Base-by-base conservation (phyloP, 1,140 invertebrate genomes). In the Zaprionus gabonicus region DNA sequence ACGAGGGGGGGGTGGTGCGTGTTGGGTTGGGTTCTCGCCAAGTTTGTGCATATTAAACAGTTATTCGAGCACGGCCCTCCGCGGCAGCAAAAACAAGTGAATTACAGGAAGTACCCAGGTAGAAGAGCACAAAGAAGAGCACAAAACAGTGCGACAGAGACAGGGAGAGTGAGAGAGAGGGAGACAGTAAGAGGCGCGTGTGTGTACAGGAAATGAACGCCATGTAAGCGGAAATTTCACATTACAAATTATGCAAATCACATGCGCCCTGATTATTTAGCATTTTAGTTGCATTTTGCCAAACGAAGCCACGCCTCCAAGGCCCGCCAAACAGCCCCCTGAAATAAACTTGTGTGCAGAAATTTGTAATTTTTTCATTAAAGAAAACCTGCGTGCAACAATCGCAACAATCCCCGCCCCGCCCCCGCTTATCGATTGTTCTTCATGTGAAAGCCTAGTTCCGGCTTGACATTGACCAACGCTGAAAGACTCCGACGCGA, bases 231-330 rank as follows among this genome's bases (percentile, higher is more conserved):
- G 81, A 84, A 84, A 84, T 84, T 84, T 78, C 78, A 78, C 82
- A 84, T 84, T 81, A 84, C 78, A 84, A 84, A 84, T 84, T 84
- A 84, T 84, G 81, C 82, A 84, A 84, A 84, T 84, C 81, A 78
- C 82, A 84, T 78, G 79, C 82, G 82, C 70, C 85, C 80, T 84
- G 81, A 84, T 81, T 84, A 86, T 84, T 83, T 83, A 72, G 71
- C 77, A 83, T 83, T 83, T 83, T 78, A 74, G 41, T 46, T 46
- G 41, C 41, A 46, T 46, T 46, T n/a, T 46, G n/a, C 6, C 41
- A 46, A 46, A 46, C 41, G 0, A 10, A 34, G n/a, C 41, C 41
- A 7, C 41, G n/a, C 41, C 81, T 81, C 70, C 67, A 73, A 73
- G 2, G 0, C 20, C 9, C 46, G 10, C 9, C 2, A 12, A 51